Percentiles rank a stretch among this genome's conserved stretches.
These are phyloP conservation scores for Arrhamphus sclerolepis DNA, from an alignment of 2,797 vertebrate genomes.

Conservation along the genomic window DNA sequence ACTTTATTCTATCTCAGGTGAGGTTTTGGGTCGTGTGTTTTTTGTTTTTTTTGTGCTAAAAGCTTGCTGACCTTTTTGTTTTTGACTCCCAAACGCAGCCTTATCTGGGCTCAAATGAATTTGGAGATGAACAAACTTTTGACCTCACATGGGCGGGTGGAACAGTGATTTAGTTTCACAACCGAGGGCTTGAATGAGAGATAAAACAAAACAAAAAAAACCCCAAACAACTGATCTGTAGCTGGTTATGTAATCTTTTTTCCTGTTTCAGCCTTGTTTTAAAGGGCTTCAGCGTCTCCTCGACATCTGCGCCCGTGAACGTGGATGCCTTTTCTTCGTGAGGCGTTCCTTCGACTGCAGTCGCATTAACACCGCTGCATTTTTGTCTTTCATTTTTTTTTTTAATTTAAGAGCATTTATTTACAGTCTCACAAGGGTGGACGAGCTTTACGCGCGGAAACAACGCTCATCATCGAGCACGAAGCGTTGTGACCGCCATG, in stretches of 20 bases:
- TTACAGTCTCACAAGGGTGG: constrained; percentile 23
- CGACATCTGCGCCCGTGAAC: too few species aligned
- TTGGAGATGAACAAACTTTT: constrained; percentile 48
- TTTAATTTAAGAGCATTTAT: constrained; percentile 26
- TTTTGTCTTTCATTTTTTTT: too few species aligned
- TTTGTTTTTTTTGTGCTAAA: constrained; percentile 37
- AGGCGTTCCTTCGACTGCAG: neutral
- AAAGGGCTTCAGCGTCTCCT: neutral
- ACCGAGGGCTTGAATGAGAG: constrained; percentile 19
- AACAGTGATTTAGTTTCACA: constrained; percentile 49
- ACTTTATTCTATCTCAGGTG: constrained; percentile 40
- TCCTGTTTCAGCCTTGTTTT: constrained; percentile 4
- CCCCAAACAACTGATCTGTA: neutral
- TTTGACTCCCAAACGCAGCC: constrained; percentile 15
- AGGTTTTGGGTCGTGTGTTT: constrained; percentile 30
- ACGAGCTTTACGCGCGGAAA: constrained; percentile 24
- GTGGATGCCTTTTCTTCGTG: constrained; percentile 13
- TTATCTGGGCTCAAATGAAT: constrained; percentile 21
- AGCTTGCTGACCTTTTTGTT: constrained; percentile 10
- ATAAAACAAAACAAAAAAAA: too few species aligned
- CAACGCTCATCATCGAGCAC: constrained; percentile 26
- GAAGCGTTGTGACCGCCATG: constrained; percentile 39
- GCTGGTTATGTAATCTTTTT: constrained; percentile 15
- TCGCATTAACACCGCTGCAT: too few species aligned
- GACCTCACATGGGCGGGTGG: constrained; percentile 47